These are phyloP conservation scores for Macrostomum lignano DNA, from an alignment of 1,140 invertebrate species.

Conservation along the genomic window DNA sequence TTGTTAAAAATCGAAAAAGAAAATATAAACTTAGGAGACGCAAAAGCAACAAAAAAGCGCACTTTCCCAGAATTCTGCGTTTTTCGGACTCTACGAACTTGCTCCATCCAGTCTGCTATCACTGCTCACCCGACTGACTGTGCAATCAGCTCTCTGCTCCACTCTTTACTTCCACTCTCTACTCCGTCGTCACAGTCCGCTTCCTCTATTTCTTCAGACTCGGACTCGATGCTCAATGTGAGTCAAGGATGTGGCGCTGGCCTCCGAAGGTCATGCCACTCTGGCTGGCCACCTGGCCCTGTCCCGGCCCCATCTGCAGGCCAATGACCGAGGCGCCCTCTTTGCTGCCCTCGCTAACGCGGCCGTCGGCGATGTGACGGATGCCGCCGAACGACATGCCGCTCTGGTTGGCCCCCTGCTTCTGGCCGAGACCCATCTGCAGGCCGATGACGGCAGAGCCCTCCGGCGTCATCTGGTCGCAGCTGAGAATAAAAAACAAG, in stretches of 20 bases:
- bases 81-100: too few species aligned
- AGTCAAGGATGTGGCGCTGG: slow-evolving; percentile 48
- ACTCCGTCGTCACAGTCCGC: too few species aligned
- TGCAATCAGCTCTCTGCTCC: too few species aligned
- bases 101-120: too few species aligned
- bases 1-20: too few species aligned
- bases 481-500: background rate
- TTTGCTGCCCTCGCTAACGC: background rate
- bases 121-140: too few species aligned
- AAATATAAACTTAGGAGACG: too few species aligned
- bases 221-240: too few species aligned
- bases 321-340: slow-evolving; percentile 1
- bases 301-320: slow-evolving; percentile 8
- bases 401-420: slow-evolving; percentile 33
- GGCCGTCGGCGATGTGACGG: slow-evolving; percentile 40
- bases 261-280: slow-evolving; percentile 72
- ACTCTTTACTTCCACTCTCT: too few species aligned
- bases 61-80: too few species aligned
- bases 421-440: slow-evolving; percentile 9
- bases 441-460: slow-evolving; percentile 3
- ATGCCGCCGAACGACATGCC: slow-evolving; percentile 74
- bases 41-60: too few species aligned
- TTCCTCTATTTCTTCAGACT: too few species aligned
- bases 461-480: background rate
- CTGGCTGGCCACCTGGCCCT: slow-evolving; percentile 29